phyloP scores from a whole-genome alignment of 2,113 vertebrate species.

The Ailurus styani region DNA sequence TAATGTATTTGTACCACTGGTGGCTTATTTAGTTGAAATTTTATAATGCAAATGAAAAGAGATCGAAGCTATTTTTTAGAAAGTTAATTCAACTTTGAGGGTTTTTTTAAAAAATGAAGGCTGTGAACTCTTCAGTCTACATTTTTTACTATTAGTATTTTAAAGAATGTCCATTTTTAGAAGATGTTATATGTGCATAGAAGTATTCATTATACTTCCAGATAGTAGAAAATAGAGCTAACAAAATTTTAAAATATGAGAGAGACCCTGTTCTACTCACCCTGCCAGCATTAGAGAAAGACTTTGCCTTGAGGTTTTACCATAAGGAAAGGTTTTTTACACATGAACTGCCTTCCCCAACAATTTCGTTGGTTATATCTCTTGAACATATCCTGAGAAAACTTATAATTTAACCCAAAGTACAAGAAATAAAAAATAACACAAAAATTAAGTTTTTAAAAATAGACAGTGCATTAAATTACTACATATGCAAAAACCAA shows the following conservation, averaged over 20 bases:
- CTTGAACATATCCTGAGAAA: background rate
- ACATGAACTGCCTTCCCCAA: background rate
- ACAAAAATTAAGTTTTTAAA: background rate
- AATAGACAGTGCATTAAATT: background rate
- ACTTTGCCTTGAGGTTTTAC: background rate
- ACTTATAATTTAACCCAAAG: background rate
- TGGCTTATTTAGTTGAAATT: constrained; percentile 63
- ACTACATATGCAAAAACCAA: background rate
- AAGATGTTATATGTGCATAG: background rate
- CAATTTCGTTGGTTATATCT: background rate
- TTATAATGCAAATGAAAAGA: constrained; percentile 63
- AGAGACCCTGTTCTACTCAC: rapidly evolving
- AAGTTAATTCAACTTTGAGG: constrained; percentile 49
- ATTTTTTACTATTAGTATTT: background rate
- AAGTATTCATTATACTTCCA: background rate
- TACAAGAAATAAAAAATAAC: background rate
- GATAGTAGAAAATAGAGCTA: background rate
- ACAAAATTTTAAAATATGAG: background rate
- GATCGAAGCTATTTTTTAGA: constrained; percentile 9
- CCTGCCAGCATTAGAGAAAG: background rate
- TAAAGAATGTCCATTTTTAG: background rate
- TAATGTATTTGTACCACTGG: constrained; percentile 55
- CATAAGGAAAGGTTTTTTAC: background rate
- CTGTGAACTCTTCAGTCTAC: background rate
- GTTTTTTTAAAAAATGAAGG: background rate